Conservation (phyloP, 2,113 vertebrate genomes). For the Propithecus coquereli region DNA sequence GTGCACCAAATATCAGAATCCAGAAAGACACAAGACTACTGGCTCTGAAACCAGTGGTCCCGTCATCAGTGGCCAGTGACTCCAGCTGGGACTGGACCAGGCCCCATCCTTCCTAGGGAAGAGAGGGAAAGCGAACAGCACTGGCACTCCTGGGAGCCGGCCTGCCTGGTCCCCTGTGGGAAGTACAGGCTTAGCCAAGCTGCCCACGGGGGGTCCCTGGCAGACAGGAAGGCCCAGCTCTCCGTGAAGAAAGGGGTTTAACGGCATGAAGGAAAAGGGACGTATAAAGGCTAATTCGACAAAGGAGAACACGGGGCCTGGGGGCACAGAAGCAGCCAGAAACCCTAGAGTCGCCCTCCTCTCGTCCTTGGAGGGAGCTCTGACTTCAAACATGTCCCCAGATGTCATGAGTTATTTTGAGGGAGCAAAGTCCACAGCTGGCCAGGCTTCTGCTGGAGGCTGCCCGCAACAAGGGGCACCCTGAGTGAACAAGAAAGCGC, state of each 20-base stretch:
- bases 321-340: fast-evolving
- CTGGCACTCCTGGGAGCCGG: neutral
- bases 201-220: fast-evolving
- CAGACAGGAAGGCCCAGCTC: neutral
- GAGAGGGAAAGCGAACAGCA: neutral
- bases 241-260: too few relatives aligned
- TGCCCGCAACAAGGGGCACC: neutral
- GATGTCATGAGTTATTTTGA: too few relatives aligned
- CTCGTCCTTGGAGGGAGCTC: fast-evolving
- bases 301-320: fast-evolving
- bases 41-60: neutral
- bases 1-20: fast-evolving
- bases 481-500: neutral
- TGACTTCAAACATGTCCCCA: too few relatives aligned
- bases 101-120: too few relatives aligned
- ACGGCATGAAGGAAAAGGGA: too few relatives aligned
- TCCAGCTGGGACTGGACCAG: too few relatives aligned
- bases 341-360: neutral
- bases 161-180: neutral
- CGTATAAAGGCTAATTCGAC: fast-evolving
- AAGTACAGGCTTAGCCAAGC: neutral
- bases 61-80: neutral
- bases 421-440: neutral
- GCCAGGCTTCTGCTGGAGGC: neutral
- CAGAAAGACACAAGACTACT: fast-evolving